Percentiles rank a stretch among this genome's conserved stretches.
phyloP scores from a whole-genome alignment of 2,113 vertebrate species.

The Anseranas semipalmata region DNA sequence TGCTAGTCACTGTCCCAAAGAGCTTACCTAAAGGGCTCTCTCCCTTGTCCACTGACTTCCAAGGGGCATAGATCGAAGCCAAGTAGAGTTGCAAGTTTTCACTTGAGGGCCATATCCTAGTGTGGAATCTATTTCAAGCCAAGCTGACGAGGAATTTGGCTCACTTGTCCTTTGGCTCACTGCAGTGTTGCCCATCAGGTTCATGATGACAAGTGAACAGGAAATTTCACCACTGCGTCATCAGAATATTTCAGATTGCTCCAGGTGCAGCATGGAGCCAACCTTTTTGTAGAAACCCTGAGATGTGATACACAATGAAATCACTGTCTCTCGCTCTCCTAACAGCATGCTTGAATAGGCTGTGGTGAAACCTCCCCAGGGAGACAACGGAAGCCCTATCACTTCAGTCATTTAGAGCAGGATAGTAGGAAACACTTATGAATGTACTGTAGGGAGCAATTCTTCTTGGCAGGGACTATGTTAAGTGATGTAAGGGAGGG shows the following conservation, averaged over 20 bases:
- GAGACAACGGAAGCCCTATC: neutral
- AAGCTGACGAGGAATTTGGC: slow-evolving; percentile 29
- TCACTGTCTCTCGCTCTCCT: neutral
- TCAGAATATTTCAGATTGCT: slow-evolving; percentile 25
- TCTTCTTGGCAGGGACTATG: slow-evolving; percentile 33
- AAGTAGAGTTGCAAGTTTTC: neutral
- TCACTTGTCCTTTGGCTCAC: neutral
- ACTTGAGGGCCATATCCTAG: neutral
- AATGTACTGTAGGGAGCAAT: slow-evolving; percentile 11
- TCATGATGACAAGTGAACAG: slow-evolving; percentile 31
- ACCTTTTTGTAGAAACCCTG: neutral
- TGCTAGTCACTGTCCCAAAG: neutral
- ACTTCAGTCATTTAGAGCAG: slow-evolving; percentile 1
- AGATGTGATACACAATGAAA: slow-evolving; percentile 30
- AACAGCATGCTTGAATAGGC: neutral
- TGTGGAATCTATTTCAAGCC: neutral
- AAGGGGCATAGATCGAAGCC: neutral
- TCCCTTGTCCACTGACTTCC: neutral
- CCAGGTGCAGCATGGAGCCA: slow-evolving; percentile 15
- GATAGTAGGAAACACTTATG: slow-evolving; percentile 15
- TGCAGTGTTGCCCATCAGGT: neutral
- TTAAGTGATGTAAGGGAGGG: slow-evolving; percentile 44
- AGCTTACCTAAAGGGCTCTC: neutral
- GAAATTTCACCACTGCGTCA: slow-evolving; percentile 26
- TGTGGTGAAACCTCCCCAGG: neutral